Base-by-base conservation (phyloP, 2,888 invertebrate genomes). In the Cataglyphis rosenhaueri region DNA sequence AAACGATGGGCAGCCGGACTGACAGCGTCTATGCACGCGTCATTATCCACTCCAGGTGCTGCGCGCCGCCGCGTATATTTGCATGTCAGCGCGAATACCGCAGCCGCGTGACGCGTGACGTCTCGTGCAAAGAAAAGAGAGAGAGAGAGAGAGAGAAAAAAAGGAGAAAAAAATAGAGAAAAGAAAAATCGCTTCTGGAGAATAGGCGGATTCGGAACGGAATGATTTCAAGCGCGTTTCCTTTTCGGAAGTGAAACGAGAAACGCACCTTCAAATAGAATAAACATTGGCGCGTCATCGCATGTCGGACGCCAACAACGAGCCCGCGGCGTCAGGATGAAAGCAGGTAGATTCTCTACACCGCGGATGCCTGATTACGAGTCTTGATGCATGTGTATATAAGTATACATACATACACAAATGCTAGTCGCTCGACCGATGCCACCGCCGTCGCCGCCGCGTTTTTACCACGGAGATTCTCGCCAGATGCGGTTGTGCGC, bases 1-100 rank as follows among this genome's bases (percentile, higher is more conserved):
- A 84, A 82, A 71, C 81, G 86, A 71, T 78, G 83, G 83, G 78
- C 89, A 85, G 86, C 59, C 55, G 74, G 84, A 84, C 70, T 83
- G 85, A 86, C 85, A 86, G 84, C 62, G 70, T 76, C 70, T 73
- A 73, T 82, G 74, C 82, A 41, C 44, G 59, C 84, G 82, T 82
- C 84, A 84, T 84, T 84, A 84, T 84, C 75, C 84, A 84, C 82
- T 84, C 82, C 65, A 82, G 70, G 83, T 76, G 84, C 68, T 74
- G 62, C 62, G 81, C 81, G 79, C 62, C 76, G 75, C 81, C 76
- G 48, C 32, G 35, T 44, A 21, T 73, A 74, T 84, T 74, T 82
- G 82, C 84, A 70, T 74, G 84, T 84, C 81, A 79, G 78, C 78
- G 68, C 66, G 84, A 82, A 74, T 52, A 44, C 81, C 73, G 70